Base-by-base conservation (phyloP, 2,888 invertebrate genomes). In the Acrocyrtus sp. region DNA sequence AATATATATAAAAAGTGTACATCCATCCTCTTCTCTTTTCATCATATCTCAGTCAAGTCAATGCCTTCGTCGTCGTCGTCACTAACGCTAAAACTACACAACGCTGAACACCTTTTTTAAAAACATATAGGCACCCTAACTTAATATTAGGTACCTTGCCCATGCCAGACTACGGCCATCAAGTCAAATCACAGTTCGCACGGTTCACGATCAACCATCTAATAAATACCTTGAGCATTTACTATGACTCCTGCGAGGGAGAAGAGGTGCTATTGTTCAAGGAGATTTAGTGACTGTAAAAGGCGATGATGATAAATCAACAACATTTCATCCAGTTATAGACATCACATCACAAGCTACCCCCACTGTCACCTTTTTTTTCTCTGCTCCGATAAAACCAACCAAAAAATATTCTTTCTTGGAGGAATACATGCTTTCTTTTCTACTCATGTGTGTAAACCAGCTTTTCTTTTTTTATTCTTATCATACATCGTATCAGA, bases 101-200 rank as follows among this genome's bases (percentile, higher is more conserved):
- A n/a, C n/a, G n/a, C n/a, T n/a, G n/a, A n/a, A n/a, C n/a, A n/a
- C n/a, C n/a, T n/a, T n/a, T n/a, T n/a, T n/a, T n/a, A n/a, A n/a
- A n/a, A n/a, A n/a, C n/a, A n/a, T n/a, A n/a, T n/a, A n/a, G n/a
- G n/a, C n/a, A n/a, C n/a, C n/a, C n/a, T n/a, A n/a, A n/a, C n/a
- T n/a, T n/a, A n/a, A n/a, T n/a, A n/a, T n/a, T n/a, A n/a, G n/a
- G n/a, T n/a, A n/a, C n/a, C n/a, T n/a, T n/a, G n/a, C n/a, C n/a
- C n/a, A n/a, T n/a, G n/a, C n/a, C n/a, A n/a, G n/a, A n/a, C n/a
- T n/a, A n/a, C n/a, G n/a, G 66, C 67, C 51, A 67, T 58, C 67
- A 67, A 67, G 67, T 67, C 67, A 67, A 67, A 67, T 67, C 67
- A 67, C 67, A 67, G 67, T 67, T 67, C 67, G 58, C 67, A 67